Conservation (phyloP, 2,113 vertebrate species). For the Crotophaga sulcirostris region DNA sequence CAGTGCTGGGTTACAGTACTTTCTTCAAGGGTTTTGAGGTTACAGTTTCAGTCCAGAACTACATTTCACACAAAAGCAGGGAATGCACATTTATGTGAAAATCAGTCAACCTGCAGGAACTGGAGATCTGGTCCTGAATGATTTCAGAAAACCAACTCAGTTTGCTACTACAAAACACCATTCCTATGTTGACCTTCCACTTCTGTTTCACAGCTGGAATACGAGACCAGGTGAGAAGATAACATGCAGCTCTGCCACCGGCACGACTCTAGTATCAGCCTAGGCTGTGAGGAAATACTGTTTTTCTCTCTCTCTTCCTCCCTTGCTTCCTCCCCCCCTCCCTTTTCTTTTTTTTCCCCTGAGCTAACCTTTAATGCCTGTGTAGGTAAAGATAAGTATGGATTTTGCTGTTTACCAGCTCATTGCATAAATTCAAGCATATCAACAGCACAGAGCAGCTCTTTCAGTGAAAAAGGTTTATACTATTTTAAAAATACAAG, state of each 20-base stretch:
- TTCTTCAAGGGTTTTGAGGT: slow-evolving; percentile 34
- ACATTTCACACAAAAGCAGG: slow-evolving; percentile 2
- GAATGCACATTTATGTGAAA: slow-evolving; percentile 57
- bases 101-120: slow-evolving; percentile 68
- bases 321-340: accelerated
- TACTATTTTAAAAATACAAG: slow-evolving; percentile 11
- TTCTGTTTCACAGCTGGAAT: slow-evolving; percentile 42
- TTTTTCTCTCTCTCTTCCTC: not conserved
- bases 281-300: not conserved
- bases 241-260: not conserved
- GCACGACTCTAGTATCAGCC: not conserved
- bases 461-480: not conserved
- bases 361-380: slow-evolving; percentile 21
- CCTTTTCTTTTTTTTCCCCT: not conserved
- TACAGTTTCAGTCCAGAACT: not conserved
- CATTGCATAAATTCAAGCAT: slow-evolving; percentile 46
- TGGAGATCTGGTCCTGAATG: slow-evolving; percentile 34
- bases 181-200: slow-evolving; percentile 16
- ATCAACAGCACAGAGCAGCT: slow-evolving; percentile 8
- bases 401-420: slow-evolving; percentile 50
- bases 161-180: not conserved
- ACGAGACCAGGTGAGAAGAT: slow-evolving; percentile 34
- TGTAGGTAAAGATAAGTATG: slow-evolving; percentile 27
- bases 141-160: slow-evolving; percentile 45
- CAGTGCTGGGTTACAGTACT: not conserved